Base-by-base conservation (phyloP, 35 echinoderm and acorn worm species). In the Stichopus chloronotus region DNA sequence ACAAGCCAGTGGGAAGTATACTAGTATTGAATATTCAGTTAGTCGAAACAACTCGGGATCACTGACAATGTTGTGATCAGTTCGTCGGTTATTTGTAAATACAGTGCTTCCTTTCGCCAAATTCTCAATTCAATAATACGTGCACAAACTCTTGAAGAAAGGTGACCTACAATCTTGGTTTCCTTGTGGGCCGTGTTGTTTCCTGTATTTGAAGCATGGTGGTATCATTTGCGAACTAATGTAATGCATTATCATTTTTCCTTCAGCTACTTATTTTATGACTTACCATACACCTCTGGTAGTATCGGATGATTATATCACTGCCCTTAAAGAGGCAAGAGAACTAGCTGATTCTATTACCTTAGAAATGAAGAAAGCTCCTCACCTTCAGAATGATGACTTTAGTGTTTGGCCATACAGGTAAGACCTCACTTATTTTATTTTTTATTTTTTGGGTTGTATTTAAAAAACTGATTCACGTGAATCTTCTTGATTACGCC, bases 401-500 rank as follows among this genome's bases (percentile, higher is more conserved):
- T 96, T 96, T 69, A 81, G 58, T 4, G 97, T 99, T 0, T 99
- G 94, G 84, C 88, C 95, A 5, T 99, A 99, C 97, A 99, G 97
- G 97, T 99, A 90, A 63, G 78, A 17, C 0, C 30, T 43, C 30
- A 43, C 30, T 43, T 56, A 59, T 60, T 56, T 4, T 72, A 72
- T 72, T 72, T 16, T 72, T 13, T 13, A 81, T 9, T 16, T 9
- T 9, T 12, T 12, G 79, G 79, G n/a, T 71, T 71, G 9, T n/a
- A 11, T 9, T 71, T 71, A 71, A 9, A 71, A 9, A n/a, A 71
- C 9, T 9, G 9, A 11, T 71, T 71, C 65, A 11, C n/a, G 9
- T 9, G 22, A 13, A 72, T 72, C 13, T 72, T 13, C 69, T 16
- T 72, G 69, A 16, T 16, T 72, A 72, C 13, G 13, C 69, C 13